Evolutionary conservation across 2,797 vertebrate genomes (phyloP), one percentile per base, ranked within the genome.

Genomic region (Thunnus albacares): DNA sequence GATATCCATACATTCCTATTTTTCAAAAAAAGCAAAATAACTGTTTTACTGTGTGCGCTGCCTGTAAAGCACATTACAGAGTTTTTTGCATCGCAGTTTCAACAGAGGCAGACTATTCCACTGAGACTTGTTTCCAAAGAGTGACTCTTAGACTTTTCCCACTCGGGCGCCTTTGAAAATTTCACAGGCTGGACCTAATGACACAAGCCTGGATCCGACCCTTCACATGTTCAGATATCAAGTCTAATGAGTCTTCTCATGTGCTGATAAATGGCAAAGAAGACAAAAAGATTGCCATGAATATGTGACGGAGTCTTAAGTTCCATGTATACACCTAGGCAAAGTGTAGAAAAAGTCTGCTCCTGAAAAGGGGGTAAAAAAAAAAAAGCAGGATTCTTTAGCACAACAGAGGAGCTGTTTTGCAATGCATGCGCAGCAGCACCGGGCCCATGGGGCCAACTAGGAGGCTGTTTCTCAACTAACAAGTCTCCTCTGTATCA

Each of bases 401-500:
- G 94, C 95, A 96, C 94, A 96, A 96, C 95, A 96, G 95, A 96
- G 93, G 90, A 95, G 95, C 95, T 96, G 95, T 95, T 96, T 96
- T 96, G 95, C 95, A 95, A 96, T 96, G 96, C 95, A 95, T 96
- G 95, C 91, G 94, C 93, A 88, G 94, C 94, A 93, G 93, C 88
- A 89, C 73, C 57, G 88, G 93, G 88, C 96, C 95, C 96, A 95
- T 94, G 95, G 95, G 96, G 95, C 95, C 95, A 96, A 96, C 96
- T 96, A 96, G 95, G 94, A 96, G 95, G 93, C 95, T 95, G 95
- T 94, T 95, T 96, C 95, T 95, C 94, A 94, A 93, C 96, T 96
- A 96, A 96, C 96, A 96, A 96, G 96, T 96, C 96, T 96, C 96
- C 95, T 95, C 96, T 96, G 96, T 94, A 96, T 96, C 95, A 96